Evolutionary conservation across 2,797 vertebrate genomes (phyloP).

Genomic region (Chromis chromis): DNA sequence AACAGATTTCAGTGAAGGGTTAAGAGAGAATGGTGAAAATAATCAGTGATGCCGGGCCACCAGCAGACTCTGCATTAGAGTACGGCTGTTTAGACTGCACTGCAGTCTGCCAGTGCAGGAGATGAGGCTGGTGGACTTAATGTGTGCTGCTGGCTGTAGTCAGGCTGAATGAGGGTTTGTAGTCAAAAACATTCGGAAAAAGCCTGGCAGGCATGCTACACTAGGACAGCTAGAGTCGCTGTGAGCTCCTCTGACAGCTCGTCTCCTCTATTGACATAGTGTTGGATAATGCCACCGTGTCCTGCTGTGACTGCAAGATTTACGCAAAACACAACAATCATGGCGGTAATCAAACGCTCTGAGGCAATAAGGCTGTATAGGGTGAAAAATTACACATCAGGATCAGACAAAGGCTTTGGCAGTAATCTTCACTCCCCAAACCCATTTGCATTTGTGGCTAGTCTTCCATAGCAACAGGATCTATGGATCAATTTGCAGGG

Average conservation of each 20-base stretch:
- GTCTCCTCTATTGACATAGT: conserved; percentile 60
- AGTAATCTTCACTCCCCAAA: conserved; percentile 27
- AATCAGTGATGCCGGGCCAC: conserved; percentile 56
- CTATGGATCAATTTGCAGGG: conserved; percentile 42
- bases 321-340: conserved; percentile 48
- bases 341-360: conserved; percentile 47
- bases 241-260: conserved; percentile 50
- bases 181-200: conserved; percentile 74
- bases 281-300: conserved; percentile 49
- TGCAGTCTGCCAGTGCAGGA: conserved; percentile 65
- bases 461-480: conserved; percentile 41
- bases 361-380: conserved; percentile 33
- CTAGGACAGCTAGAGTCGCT: conserved; percentile 47
- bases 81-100: conserved; percentile 67
- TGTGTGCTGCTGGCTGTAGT: conserved; percentile 62
- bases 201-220: conserved; percentile 74
- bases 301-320: conserved; percentile 53
- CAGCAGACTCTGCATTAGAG: conserved; percentile 56
- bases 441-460: conserved; percentile 40
- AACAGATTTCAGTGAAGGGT: conserved; percentile 45
- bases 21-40: conserved; percentile 43
- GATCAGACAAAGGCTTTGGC: conserved; percentile 53
- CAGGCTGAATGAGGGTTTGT: conserved; percentile 61
- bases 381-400: conserved; percentile 53
- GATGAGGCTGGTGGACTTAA: conserved; percentile 61